Evolutionary conservation across 2,797 vertebrate species (phyloP).

Genomic region (Cynodonichthys magdalenae): DNA sequence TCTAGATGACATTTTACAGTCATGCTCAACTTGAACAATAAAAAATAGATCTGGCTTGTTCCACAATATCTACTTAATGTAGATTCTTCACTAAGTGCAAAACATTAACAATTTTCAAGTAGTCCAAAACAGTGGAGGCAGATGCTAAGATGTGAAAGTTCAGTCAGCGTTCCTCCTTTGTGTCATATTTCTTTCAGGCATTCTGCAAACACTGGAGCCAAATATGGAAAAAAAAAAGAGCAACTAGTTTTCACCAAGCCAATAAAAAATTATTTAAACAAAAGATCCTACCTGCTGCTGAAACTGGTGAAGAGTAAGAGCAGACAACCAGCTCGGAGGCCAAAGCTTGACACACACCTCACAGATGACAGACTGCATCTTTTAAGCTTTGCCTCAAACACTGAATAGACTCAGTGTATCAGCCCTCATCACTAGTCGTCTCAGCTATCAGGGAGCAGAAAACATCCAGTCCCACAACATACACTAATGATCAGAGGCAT

Average conservation of each 20-base stretch:
- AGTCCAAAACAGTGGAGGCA: not conserved
- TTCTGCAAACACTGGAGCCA: conserved; percentile 16
- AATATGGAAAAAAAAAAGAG: conserved; percentile 2
- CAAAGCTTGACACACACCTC: conserved; percentile 50
- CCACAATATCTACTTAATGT: not conserved
- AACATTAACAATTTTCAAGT: not conserved
- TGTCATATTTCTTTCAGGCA: conserved; percentile 30
- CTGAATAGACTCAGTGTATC: conserved; percentile 73
- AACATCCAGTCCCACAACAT: conserved; percentile 48
- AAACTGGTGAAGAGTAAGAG: conserved; percentile 35
- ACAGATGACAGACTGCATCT: conserved; percentile 54
- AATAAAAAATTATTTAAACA: not conserved
- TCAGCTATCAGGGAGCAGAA: conserved; percentile 56
- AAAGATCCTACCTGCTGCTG: conserved; percentile 41
- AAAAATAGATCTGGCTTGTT: not conserved
- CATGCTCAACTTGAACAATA: not conserved
- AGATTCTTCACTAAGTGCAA: not conserved
- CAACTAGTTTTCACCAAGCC: conserved; percentile 13
- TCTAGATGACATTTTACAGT: not conserved
- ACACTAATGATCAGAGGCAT: conserved; percentile 39
- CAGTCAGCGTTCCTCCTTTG: conserved; percentile 31
- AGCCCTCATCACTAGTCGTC: conserved; percentile 75
- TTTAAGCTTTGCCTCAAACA: conserved; percentile 31
- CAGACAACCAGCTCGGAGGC: conserved; percentile 22
- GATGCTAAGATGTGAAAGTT: conserved; percentile 37